Base-by-base conservation (phyloP, 2,113 vertebrate genomes). In the Tauraco erythrolophus region DNA sequence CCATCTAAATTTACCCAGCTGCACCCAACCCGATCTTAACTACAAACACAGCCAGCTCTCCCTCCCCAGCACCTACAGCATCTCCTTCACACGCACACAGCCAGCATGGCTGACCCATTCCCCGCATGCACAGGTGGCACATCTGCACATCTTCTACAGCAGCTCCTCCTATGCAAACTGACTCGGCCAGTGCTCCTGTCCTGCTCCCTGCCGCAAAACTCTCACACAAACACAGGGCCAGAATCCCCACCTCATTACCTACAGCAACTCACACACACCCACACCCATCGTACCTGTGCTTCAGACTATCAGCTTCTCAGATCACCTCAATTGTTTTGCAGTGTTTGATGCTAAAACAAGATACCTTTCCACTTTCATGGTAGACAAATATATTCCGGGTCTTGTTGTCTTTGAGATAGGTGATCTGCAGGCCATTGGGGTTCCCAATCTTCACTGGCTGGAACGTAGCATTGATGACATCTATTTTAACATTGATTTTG, bases 321-420 rank as follows among this genome's bases (percentile, higher is more conserved):
- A 77, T 28, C 58, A 70, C 9, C 23, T 75, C 80, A 37, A 33
- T 7, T 37, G 41, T 51, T 91, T 78, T 87, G 80, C 51, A 85
- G 27, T 15, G 50, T 22, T 74, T 78, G 50, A 62, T 64, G 51
- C 33, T 78, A 76, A 82, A 88, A 61, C 9, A 39, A 85, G 12
- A 78, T 90, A 99, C 99, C 98, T 99, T 99, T 95, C 98, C 98
- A 86, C 46, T 98, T 9, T 99, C 98, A 6, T 99, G 98, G 94
- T 99, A 99, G 68, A 99, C 92, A 84, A 99, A 99, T 97, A 99
- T 98, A 96, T 99, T 99, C n/a, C 99, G 97, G 30, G 99, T 99
- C 98, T 97, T 99, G 97, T 99, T 99, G 94, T 99, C 99, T 97
- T 99, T 99, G 76, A 99, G 98, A 97, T 99, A 99, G 23, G 99